phyloP scores from a whole-genome alignment of 2,113 vertebrate species.

The Coregonus clupeaformis region DNA sequence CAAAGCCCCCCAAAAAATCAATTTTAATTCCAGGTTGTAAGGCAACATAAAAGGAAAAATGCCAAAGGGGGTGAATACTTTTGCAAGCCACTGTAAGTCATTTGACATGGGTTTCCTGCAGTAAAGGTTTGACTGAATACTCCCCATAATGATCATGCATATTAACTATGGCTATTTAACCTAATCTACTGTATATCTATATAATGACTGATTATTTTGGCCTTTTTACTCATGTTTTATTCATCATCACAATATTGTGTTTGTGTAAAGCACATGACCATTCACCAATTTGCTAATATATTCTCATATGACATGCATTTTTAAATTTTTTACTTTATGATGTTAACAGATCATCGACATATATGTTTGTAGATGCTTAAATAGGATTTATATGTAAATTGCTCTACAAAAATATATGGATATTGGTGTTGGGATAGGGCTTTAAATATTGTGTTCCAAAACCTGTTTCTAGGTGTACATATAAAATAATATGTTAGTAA shows the following conservation, averaged over 20 bases:
- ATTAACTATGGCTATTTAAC: not conserved
- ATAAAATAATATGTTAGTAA: constrained; percentile 74
- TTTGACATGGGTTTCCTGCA: not conserved
- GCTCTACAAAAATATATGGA: constrained; percentile 18
- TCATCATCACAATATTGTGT: not conserved
- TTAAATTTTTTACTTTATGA: too few relatives aligned
- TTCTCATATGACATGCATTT: not conserved
- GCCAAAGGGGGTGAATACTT: too few relatives aligned
- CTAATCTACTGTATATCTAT: not conserved
- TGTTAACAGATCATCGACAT: constrained; percentile 42
- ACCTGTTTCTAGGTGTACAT: constrained; percentile 78
- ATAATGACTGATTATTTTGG: not conserved
- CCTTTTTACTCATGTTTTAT: constrained; percentile 5
- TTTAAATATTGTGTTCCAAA: constrained; percentile 43
- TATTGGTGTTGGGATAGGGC: constrained; percentile 31
- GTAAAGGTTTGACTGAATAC: too few relatives aligned
- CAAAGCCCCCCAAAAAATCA: too few relatives aligned
- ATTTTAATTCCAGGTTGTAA: too few relatives aligned
- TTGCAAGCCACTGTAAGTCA: too few relatives aligned
- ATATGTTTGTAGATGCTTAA: constrained; percentile 24
- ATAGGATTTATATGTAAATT: constrained; percentile 19
- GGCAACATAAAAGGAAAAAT: too few relatives aligned
- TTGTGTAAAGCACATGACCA: not conserved
- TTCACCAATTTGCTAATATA: not conserved
- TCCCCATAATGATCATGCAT: too few relatives aligned